Conservation (phyloP, 2,113 vertebrate species). For the Aptenodytes patagonicus region DNA sequence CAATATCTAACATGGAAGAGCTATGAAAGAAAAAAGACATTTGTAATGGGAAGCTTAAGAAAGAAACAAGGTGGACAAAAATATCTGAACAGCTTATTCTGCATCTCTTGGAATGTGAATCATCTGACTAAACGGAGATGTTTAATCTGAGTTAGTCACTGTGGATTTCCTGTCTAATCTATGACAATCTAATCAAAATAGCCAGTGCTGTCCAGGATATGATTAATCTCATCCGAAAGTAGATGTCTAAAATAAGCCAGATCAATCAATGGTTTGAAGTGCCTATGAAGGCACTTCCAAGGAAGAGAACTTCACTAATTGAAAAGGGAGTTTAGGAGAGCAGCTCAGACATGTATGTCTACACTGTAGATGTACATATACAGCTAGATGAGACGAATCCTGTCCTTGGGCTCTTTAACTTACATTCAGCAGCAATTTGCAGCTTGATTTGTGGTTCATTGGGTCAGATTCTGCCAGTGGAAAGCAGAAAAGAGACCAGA, state of each 20-base stretch:
- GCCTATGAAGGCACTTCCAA: not conserved
- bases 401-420: not conserved
- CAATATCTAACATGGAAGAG: not conserved
- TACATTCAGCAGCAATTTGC: not conserved
- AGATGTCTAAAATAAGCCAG: not conserved
- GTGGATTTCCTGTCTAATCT: not conserved
- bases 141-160: not conserved
- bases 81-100: not conserved
- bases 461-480: not conserved
- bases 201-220: not conserved
- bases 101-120: not conserved
- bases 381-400: not conserved
- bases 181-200: not conserved
- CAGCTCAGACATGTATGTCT: not conserved
- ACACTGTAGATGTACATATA: accelerated
- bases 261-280: not conserved
- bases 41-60: not conserved
- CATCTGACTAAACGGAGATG: not conserved
- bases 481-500: not conserved
- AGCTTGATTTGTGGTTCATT: not conserved
- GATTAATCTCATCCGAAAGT: not conserved
- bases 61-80: not conserved
- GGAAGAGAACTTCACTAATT: not conserved
- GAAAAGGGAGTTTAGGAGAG: not conserved
- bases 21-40: not conserved